Conservation (phyloP, 1,140 invertebrate species). For the Xylocopa sonorina region DNA sequence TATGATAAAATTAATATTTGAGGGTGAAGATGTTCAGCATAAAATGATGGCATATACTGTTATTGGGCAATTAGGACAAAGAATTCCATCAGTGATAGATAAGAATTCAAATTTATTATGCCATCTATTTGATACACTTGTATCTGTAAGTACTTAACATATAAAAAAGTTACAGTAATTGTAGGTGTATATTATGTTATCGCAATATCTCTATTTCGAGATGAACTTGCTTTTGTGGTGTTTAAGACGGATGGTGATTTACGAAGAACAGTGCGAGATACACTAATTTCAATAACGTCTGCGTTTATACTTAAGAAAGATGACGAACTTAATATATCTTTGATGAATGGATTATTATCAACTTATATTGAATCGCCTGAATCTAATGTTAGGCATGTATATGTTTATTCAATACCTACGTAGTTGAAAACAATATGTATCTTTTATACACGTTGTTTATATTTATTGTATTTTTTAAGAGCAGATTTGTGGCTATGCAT, state of each 20-base stretch:
- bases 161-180: not conserved
- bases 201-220: conserved; percentile 21
- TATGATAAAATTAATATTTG: conserved; percentile 77
- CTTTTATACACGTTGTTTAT: conserved; percentile 83
- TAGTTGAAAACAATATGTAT: conserved; percentile 1
- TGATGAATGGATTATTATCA: conserved; percentile 83
- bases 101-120: conserved; percentile 86
- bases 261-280: conserved; percentile 83
- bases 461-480: conserved; percentile 8
- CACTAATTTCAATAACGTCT: conserved; percentile 83
- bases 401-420: conserved; percentile 60
- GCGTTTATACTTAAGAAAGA: conserved; percentile 80
- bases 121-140: conserved; percentile 86
- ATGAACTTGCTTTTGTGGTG: conserved; percentile 32
- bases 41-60: conserved; percentile 89
- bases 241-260: conserved; percentile 82
- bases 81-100: conserved; percentile 87
- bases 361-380: conserved; percentile 76
- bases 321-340: conserved; percentile 74
- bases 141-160: conserved; percentile 79
- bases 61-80: conserved; percentile 87
- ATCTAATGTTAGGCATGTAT: conserved; percentile 71
- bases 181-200: not conserved
- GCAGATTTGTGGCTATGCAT: conserved; percentile 89
- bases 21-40: conserved; percentile 82